phyloP scores from a whole-genome alignment of 2,113 vertebrate genomes.

The Bungarus multicinctus region DNA sequence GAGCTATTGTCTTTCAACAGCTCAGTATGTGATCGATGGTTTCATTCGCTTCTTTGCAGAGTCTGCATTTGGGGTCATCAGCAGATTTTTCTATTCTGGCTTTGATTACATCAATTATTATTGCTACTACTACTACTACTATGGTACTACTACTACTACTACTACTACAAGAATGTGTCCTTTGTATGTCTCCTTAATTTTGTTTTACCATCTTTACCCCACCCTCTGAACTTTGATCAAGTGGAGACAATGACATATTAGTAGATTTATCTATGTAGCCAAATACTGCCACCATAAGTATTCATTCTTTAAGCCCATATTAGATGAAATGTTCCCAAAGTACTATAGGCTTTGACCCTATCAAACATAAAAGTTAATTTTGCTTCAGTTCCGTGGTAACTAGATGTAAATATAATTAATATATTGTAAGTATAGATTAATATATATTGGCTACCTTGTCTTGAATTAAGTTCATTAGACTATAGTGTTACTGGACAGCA shows the following conservation, averaged over 20 bases:
- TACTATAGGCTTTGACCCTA: neutral
- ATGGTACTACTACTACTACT: too few species aligned
- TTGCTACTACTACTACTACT: too few species aligned
- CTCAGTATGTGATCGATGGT: too few species aligned
- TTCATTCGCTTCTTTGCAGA: too few species aligned
- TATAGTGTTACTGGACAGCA: neutral
- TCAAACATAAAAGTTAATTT: neutral
- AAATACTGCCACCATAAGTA: neutral
- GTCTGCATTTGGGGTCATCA: too few species aligned
- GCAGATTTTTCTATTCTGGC: too few species aligned
- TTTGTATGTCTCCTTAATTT: neutral
- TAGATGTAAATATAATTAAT: neutral
- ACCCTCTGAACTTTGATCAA: neutral
- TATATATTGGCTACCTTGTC: neutral
- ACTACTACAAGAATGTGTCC: neutral
- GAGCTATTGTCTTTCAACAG: too few species aligned
- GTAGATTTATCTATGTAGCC: neutral
- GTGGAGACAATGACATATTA: neutral
- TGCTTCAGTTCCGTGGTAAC: neutral
- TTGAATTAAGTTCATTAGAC: neutral
- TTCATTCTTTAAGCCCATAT: neutral
- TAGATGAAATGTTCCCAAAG: neutral
- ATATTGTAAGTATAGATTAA: too few species aligned
- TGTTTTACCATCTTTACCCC: neutral
- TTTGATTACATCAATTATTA: too few species aligned